Evolutionary conservation across 2,888 invertebrate species (phyloP), one percentile per base, ranked within the genome.

Genomic region (Ditula angustiorana): DNA sequence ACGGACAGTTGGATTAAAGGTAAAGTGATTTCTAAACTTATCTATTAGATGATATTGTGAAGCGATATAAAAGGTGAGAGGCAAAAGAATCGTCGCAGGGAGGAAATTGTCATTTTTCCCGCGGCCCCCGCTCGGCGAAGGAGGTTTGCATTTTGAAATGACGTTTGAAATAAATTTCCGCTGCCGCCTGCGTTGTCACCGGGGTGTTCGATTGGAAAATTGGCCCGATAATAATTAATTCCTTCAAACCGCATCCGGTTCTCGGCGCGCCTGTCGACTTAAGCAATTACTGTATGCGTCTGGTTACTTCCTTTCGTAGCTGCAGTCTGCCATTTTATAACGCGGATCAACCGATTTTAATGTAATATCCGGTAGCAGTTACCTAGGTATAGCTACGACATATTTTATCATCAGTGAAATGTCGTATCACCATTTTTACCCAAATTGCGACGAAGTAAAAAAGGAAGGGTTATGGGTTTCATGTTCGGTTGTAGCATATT

Each of bases 101-200:
- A 83, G 86, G 86, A 87, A 87, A 87, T 88, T 79, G 82, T 79
- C 63, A 80, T 85, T 85, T 86, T 87, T 83, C 78, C 77, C 78
- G 76, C 65, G 70, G 73, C 71, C 69, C 67, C 67, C 67, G 67
- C 67, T 73, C 69, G 71, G 69, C 71, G 76, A 69, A 68, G 72
- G 77, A 78, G 75, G 81, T 80, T 82, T 86, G 82, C 84, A 82
- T 82, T 88, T 82, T 80, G 82, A 83, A 90, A 90, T 88, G 86
- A 86, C 85, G 76, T 91, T 89, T 80, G 80, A 87, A 89, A 90
- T 88, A 87, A 90, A 92, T 91, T 90, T 91, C 91, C 90, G 87
- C 74, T 57, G 68, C 68, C 74, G 76, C 72, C 77, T 74, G 71
- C 77, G 77, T 73, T 76, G 76, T 73, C 82, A 79, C 82, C 81